Base-by-base conservation (phyloP, 1,140 invertebrate species). In the Diploscapter pachys region DNA sequence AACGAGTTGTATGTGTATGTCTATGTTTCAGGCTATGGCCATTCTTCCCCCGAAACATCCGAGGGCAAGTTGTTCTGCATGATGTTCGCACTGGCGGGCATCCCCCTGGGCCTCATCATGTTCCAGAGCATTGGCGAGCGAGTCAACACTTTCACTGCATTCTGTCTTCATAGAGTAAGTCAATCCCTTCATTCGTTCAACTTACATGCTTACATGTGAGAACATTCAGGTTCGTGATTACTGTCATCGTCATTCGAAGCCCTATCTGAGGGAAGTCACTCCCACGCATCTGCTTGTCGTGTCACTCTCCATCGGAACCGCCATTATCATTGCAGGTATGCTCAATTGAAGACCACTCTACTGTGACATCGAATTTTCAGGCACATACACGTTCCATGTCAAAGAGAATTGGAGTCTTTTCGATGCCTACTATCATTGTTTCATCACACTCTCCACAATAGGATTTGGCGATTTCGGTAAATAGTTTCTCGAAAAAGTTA, bases 381-480 rank as follows among this genome's bases (percentile, higher is more conserved):
- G 78, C 48, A 85, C 83, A 4, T 61, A 73, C 52, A 80, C 83
- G 8, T 84, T 84, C 73, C 82, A 84, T 63, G 66, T 71, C 56
- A 96, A 95, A 84, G 96, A 99, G 86, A 91, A 92, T 2, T 99
- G 96, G 96, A 92, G 91, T 73, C 96, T 98, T 85, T 96, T 98
- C 83, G 95, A 99, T 86, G 93, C 94, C 69, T 94, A 98, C 81
- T 99, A 99, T 86, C 99, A 98, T 86, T 99, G 96, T 85, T 97
- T 99, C 86, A 95, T 99, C 64, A 99, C 96, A 0, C 31, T 31
- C 31, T 31, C 31, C 31, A 31, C 31, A 31, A 31, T 31, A 31
- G 31, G 31, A 31, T 31, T 31, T 31, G 31, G 31, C 1, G 31
- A 31, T 1, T 31, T 31, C 31, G 31, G 31, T 31, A 31, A 31